phyloP scores from a whole-genome alignment of 2,113 vertebrate genomes.

The Hippocampus comes region DNA sequence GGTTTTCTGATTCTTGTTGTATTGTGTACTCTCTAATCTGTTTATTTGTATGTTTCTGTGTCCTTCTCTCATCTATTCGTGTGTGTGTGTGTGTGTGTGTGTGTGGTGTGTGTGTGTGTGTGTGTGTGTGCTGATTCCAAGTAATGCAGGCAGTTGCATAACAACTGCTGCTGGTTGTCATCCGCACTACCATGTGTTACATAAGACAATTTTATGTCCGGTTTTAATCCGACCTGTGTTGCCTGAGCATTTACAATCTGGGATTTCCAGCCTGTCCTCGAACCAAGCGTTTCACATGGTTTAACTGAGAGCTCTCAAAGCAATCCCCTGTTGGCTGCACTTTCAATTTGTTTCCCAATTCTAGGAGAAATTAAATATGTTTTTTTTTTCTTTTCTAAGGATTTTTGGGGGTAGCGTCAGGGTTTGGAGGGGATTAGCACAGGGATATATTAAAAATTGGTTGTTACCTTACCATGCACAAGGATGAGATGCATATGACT shows the following conservation, averaged over 20 bases:
- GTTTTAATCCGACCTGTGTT: conserved; percentile 1
- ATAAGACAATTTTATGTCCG: conserved; percentile 4
- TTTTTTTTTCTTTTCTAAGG: too few species aligned
- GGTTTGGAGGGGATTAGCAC: too few species aligned
- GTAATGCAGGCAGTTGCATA: not conserved
- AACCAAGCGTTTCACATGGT: not conserved
- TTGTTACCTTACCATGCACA: too few species aligned
- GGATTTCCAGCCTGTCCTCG: conserved; percentile 3
- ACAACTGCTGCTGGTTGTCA: not conserved
- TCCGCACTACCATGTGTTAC: not conserved
- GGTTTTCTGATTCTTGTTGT: too few species aligned
- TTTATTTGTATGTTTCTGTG: too few species aligned
- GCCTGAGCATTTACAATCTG: conserved; percentile 5
- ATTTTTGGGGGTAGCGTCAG: not conserved
- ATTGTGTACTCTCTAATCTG: too few species aligned
- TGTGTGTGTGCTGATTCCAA: not conserved
- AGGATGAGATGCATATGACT: too few species aligned
- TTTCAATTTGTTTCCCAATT: too few species aligned
- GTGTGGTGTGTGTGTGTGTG: not conserved
- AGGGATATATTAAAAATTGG: too few species aligned
- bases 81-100: too few species aligned
- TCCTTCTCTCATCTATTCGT: too few species aligned
- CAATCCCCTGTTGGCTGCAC: too few species aligned
- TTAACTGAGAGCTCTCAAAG: not conserved
- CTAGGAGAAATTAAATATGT: not conserved